Percentiles rank a stretch among this genome's conserved stretches.
phyloP scores from a whole-genome alignment of 2,113 vertebrate genomes.

The Tragelaphus buxtoni region DNA sequence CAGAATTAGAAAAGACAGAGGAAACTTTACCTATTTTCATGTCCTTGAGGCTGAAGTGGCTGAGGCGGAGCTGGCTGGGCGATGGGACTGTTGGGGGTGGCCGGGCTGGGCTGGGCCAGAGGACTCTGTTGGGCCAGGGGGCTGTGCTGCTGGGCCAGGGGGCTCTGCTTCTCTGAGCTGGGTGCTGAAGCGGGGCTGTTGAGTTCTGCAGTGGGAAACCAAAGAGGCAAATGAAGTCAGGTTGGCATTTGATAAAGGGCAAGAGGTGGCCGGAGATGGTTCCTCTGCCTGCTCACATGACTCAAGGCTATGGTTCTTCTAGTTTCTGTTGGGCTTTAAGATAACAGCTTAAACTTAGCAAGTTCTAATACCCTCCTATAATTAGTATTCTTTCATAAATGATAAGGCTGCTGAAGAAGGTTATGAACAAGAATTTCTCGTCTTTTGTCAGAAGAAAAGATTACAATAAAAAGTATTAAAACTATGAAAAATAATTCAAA shows the following conservation, averaged over 20 bases:
- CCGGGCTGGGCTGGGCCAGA: conserved; percentile 76
- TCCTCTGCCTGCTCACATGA: background rate
- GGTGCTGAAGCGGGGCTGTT: conserved; percentile 93
- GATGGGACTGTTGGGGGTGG: conserved; percentile 80
- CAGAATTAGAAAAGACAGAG: background rate
- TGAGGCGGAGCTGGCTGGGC: conserved; percentile 84
- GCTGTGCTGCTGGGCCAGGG: conserved; percentile 90
- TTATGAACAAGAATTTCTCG: background rate
- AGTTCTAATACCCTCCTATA: background rate
- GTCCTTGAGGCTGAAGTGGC: conserved; percentile 90
- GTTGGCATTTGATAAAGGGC: conserved; percentile 34
- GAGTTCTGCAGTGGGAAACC: conserved; percentile 82
- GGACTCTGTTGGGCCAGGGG: conserved; percentile 80
- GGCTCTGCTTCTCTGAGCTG: conserved; percentile 96
- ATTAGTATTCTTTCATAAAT: conserved; percentile 20
- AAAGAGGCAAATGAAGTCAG: conserved; percentile 58
- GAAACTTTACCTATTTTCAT: conserved; percentile 90
- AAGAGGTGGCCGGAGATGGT: conserved; percentile 22
- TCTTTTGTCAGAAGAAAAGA: conserved; percentile 8
- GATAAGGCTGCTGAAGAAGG: background rate
- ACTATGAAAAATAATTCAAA: background rate
- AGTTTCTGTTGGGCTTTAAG: conserved; percentile 53
- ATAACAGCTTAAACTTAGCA: conserved; percentile 14
- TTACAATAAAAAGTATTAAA: background rate
- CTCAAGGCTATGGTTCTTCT: background rate